Evolutionary conservation across 2,113 vertebrate genomes (phyloP).

Genomic region (Anarhynchus alexandrinus): DNA sequence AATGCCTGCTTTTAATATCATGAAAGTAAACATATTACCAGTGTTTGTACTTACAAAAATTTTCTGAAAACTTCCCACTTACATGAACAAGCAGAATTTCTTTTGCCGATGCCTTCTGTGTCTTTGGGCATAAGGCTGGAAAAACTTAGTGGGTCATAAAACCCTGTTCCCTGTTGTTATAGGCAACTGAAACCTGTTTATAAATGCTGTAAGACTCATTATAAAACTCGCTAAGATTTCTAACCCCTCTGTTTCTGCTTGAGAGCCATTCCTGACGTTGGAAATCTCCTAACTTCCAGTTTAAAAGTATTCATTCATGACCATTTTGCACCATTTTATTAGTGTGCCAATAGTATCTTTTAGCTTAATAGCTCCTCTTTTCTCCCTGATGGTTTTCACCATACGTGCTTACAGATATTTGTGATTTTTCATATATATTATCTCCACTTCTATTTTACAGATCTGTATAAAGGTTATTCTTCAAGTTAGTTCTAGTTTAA

Average conservation of each 20-base stretch:
- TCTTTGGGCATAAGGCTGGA: background rate
- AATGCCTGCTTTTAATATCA: background rate
- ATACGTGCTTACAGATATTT: conserved; percentile 1
- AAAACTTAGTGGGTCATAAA: background rate
- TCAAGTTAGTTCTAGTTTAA: conserved; percentile 31
- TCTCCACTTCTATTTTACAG: background rate
- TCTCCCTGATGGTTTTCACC: background rate
- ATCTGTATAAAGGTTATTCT: background rate
- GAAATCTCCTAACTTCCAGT: background rate
- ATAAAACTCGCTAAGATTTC: background rate
- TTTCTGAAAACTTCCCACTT: background rate
- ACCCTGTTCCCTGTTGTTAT: background rate
- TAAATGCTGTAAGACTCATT: conserved; percentile 8
- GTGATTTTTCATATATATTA: background rate
- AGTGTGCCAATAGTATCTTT: background rate
- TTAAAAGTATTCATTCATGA: background rate
- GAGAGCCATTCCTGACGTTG: background rate
- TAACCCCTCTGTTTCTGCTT: background rate
- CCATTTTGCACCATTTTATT: background rate
- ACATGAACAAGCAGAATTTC: background rate
- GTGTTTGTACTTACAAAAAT: background rate
- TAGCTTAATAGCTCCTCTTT: background rate
- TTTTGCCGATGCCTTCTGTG: background rate
- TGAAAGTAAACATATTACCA: background rate
- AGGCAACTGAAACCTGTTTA: background rate